Evolutionary conservation across 2,797 vertebrate genomes (phyloP), one percentile per base, ranked within the genome.

Genomic region (Pseudopleuronectes americanus): DNA sequence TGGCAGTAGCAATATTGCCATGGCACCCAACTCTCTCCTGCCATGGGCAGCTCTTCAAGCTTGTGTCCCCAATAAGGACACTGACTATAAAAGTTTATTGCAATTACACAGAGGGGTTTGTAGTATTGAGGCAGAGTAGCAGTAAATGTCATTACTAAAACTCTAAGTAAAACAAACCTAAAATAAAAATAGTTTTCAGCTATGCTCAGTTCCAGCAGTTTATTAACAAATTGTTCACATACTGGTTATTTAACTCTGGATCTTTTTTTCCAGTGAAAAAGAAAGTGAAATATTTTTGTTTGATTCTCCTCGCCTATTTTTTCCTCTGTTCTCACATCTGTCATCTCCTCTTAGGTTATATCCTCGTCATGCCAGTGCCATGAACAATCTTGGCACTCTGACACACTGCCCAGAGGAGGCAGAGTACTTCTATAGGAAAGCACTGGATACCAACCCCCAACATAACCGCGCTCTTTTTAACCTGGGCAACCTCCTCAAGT

Each of bases 391-490:
- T 19, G 98, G 97, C 49, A 99, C 97, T 0, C 83, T 99, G 89
- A 99, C 97, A 3, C 94, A 85, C 84, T 91, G 94, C 0, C 71
- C 90, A 0, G 90, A 94, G 24, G 95, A 97, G 79, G 96, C 98
- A 0, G 96, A 99, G 85, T 81, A 88, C 26, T 97, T 96, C 89
- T 99, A 99, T 90, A 95, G 94, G 80, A 94, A 85, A 64, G 98
- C 98, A 0, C 94, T 99, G 58, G 93, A 94, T 74, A 95, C 94
- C 72, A 98, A 96, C 64, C 96, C 96, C 0, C 97, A 99, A 66
- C 98, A 99, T 80, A 98, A 96, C 85, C 87, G 97, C 43, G 98
- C 97, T 1, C 97, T 99, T 23, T 99, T 99, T 80, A 99, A 99
- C 81, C 95, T 99, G 0, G 98, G 96, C 38, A 99, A 99, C 84